Percentiles rank a stretch among this genome's conserved stretches.
These are phyloP conservation scores for Agriopis aurantiaria DNA, from an alignment of 2,888 invertebrate genomes.

Conservation along the genomic window DNA sequence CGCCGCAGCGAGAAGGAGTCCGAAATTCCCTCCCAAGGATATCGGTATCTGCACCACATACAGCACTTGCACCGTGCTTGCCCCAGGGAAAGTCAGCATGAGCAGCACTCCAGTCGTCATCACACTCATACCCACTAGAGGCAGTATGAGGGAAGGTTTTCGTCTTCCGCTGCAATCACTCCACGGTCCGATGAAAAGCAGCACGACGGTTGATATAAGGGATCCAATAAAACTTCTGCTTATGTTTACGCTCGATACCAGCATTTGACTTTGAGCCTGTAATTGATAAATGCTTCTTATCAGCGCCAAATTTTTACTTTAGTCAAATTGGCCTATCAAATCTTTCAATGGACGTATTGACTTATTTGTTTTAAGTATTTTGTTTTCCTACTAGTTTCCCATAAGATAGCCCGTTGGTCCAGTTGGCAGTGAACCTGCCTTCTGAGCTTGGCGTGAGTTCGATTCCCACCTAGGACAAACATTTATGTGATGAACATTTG, in stretches of 20 bases:
- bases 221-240: constrained; percentile 82
- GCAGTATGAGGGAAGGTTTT: constrained; percentile 86
- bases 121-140: constrained; percentile 83
- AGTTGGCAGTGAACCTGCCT: no score
- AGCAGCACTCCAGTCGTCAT: constrained; percentile 80
- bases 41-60: constrained; percentile 87
- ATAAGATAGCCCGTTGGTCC: no score
- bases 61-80: constrained; percentile 73
- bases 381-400: no score
- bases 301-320: no score
- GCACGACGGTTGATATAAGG: constrained; percentile 87
- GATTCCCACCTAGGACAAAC: no score
- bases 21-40: constrained; percentile 89
- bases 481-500: no score
- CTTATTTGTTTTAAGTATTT: no score
- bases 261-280: constrained; percentile 83
- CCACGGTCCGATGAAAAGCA: constrained; percentile 88
- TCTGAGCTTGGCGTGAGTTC: no score
- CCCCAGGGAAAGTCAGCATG: constrained; percentile 75
- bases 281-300: constrained; percentile 44
- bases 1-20: constrained; percentile 90
- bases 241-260: constrained; percentile 90
- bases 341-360: no score
- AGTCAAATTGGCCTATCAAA: no score
- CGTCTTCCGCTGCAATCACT: constrained; percentile 87